These are phyloP conservation scores for Diachrysia chrysitis DNA, from an alignment of 2,888 invertebrate genomes.

Conservation along the genomic window DNA sequence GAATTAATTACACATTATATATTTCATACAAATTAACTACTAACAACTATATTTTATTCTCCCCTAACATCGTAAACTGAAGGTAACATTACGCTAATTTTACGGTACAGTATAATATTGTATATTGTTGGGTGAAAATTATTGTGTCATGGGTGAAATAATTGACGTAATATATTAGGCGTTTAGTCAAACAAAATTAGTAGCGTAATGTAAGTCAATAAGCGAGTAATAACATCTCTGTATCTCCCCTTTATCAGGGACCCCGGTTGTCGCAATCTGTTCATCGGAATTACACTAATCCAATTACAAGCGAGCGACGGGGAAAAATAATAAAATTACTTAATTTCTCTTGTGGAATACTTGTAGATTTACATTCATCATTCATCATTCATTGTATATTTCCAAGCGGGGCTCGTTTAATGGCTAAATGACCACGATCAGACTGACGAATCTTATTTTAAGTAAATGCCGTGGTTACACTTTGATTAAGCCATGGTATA, in stretches of 20 bases:
- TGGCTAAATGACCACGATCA: slow-evolving; percentile 6
- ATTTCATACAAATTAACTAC: neutral
- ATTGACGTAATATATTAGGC: neutral
- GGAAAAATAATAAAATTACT: slow-evolving; percentile 65
- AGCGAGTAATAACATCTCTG: slow-evolving; percentile 36
- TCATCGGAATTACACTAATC: slow-evolving; percentile 72
- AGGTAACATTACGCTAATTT: neutral
- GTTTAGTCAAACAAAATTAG: slow-evolving; percentile 4
- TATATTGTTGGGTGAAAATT: neutral
- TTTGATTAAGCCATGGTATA: neutral
- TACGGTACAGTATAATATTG: neutral
- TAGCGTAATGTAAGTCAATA: slow-evolving; percentile 20
- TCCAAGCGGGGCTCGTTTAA: slow-evolving; percentile 1
- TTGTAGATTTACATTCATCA: slow-evolving; percentile 50
- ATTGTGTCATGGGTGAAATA: neutral
- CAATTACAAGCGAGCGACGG: slow-evolving; percentile 64
- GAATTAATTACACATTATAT: slow-evolving; percentile 3
- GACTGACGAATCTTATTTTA: slow-evolving; percentile 30
- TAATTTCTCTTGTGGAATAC: slow-evolving; percentile 50
- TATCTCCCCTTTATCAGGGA: slow-evolving; percentile 59
- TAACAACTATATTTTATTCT: neutral
- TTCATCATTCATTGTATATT: slow-evolving; percentile 26
- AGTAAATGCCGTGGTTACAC: slow-evolving; percentile 27
- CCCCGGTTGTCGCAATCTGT: slow-evolving; percentile 71
- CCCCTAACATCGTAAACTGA: neutral